Conservation (phyloP, 2,113 vertebrate genomes). For the Corythaixoides concolor region DNA sequence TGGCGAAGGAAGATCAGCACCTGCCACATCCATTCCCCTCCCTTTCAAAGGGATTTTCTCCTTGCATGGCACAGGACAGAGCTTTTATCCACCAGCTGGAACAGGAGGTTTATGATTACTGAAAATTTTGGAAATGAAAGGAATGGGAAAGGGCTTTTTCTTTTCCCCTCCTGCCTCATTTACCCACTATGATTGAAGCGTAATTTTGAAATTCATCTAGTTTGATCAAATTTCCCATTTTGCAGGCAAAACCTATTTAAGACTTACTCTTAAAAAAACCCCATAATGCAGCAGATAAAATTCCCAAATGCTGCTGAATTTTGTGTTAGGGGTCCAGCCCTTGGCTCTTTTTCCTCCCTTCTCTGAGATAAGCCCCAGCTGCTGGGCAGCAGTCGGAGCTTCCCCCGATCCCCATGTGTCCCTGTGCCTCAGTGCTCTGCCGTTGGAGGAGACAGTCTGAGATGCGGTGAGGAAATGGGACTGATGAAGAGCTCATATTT, state of each 20-base stretch:
- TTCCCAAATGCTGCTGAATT: not conserved
- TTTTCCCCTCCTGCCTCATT: rapidly evolving
- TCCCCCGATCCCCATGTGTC: not conserved
- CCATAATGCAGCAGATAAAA: not conserved
- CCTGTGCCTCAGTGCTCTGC: not conserved
- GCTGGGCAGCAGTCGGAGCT: not conserved
- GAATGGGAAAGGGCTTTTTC: not conserved
- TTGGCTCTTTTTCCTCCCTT: not conserved
- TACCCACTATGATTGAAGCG: not conserved
- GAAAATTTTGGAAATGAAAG: not conserved
- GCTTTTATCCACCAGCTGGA: not conserved
- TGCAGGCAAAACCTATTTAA: not conserved
- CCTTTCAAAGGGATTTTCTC: not conserved
- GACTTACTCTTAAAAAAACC: not conserved
- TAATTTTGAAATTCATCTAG: not conserved
- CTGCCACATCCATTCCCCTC: not conserved
- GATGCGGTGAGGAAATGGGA: not conserved
- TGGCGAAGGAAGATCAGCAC: not conserved
- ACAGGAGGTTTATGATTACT: not conserved
- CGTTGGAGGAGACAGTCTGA: rapidly evolving
- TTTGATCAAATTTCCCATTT: not conserved
- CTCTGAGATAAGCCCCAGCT: not conserved
- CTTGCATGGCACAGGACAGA: not conserved
- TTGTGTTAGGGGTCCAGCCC: not conserved
- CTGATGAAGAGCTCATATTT: not conserved